These are phyloP conservation scores for Holocentrus rufus DNA, from an alignment of 2,797 vertebrate species.

Conservation along the genomic window DNA sequence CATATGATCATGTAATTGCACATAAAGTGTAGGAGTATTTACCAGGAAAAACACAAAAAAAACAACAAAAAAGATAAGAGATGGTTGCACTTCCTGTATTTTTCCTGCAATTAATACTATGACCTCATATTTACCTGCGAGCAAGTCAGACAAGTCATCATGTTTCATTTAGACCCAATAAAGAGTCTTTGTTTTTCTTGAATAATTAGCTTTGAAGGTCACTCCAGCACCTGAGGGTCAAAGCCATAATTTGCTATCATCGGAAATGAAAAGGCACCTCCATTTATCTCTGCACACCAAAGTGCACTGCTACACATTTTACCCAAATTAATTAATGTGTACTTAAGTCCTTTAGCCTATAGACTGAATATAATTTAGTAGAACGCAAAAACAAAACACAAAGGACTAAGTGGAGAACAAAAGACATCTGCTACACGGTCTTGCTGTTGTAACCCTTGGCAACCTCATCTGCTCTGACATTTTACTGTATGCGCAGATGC, in stretches of 20 bases:
- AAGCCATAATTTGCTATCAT: conserved; percentile 59
- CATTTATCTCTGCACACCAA: conserved; percentile 72
- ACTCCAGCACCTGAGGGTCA: conserved; percentile 70
- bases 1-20: conserved; percentile 3
- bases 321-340: conserved; percentile 69
- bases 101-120: conserved; percentile 47
- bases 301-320: conserved; percentile 51
- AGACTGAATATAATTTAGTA: conserved; percentile 56
- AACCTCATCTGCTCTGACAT: conserved; percentile 55
- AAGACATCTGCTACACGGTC: conserved; percentile 56
- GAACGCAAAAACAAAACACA: conserved; percentile 41
- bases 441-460: conserved; percentile 54
- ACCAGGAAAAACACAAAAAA: conserved; percentile 40
- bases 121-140: conserved; percentile 50
- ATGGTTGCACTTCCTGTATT: conserved; percentile 46
- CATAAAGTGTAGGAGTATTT: conserved; percentile 10
- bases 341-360: conserved; percentile 52
- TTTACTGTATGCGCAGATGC: conserved; percentile 48
- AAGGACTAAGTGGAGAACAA: conserved; percentile 50
- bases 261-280: conserved; percentile 46
- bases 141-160: conserved; percentile 55
- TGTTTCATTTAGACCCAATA: conserved; percentile 71
- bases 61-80: conserved; percentile 46
- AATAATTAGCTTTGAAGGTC: conserved; percentile 82
- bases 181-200: conserved; percentile 68